Conservation (phyloP, 2,113 vertebrate genomes). For the Aegithalos caudatus region DNA sequence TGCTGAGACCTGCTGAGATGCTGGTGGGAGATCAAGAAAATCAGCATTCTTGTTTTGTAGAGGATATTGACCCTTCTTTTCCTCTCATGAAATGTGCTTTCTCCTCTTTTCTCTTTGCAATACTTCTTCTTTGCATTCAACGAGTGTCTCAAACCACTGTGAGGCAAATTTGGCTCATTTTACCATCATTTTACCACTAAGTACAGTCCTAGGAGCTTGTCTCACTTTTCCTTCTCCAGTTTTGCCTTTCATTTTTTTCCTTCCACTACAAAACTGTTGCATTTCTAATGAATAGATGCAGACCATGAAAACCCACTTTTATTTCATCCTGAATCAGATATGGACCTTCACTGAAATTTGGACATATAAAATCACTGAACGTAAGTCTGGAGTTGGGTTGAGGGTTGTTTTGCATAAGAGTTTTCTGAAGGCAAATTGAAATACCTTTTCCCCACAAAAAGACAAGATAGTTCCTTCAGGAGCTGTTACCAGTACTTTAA, state of each 20-base stretch:
- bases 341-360: background rate
- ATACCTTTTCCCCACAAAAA: background rate
- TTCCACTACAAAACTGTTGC: background rate
- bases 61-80: background rate
- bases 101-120: background rate
- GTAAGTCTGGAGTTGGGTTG: background rate
- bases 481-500: background rate
- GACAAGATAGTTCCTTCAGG: background rate
- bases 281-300: background rate
- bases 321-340: background rate
- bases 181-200: background rate
- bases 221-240: background rate
- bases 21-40: background rate
- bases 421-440: background rate
- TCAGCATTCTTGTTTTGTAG: background rate
- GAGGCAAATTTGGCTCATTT: background rate
- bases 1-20: background rate
- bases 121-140: background rate
- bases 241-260: background rate
- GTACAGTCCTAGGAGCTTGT: background rate
- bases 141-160: background rate
- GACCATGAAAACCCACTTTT: background rate
- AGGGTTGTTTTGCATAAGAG: background rate
- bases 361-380: background rate
- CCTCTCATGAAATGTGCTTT: background rate